These are phyloP conservation scores for Phortica okadai DNA, from an alignment of 2,888 invertebrate species.

Conservation along the genomic window DNA sequence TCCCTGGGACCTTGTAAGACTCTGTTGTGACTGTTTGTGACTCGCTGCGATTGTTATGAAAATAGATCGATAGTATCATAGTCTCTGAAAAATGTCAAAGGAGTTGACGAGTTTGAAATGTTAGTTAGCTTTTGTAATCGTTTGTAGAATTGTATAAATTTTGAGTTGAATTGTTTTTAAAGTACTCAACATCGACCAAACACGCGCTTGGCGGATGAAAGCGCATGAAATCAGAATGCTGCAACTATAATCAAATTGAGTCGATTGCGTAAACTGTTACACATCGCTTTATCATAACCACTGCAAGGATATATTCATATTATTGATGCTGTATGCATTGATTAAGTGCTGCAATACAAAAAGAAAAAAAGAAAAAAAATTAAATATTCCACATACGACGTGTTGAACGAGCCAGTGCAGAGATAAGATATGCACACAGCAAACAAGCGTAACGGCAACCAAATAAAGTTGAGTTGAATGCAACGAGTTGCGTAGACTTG, in stretches of 20 bases:
- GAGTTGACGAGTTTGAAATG: too few relatives aligned
- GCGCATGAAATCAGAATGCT: too few relatives aligned
- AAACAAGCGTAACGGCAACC: background rate
- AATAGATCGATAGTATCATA: too few relatives aligned
- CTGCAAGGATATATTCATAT: background rate
- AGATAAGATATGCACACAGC: background rate
- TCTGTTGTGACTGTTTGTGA: too few relatives aligned
- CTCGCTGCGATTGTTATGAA: too few relatives aligned
- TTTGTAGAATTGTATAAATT: too few relatives aligned
- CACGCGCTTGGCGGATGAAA: background rate
- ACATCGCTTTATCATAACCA: background rate
- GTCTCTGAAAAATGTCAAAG: too few relatives aligned
- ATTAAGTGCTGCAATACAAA: background rate
- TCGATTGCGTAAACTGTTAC: conserved; percentile 1
- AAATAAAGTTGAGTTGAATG: background rate
- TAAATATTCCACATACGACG: background rate
- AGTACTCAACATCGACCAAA: background rate
- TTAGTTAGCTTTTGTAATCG: too few relatives aligned
- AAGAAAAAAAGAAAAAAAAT: background rate
- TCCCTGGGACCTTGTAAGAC: too few relatives aligned
- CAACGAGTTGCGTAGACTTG: background rate
- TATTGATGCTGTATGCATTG: background rate
- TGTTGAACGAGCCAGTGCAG: background rate
- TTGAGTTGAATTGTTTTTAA: too few relatives aligned
- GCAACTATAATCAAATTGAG: background rate